Evolutionary conservation across 2,797 vertebrate genomes (phyloP), one percentile per base, ranked within the genome.

Genomic region (Luscinia megarhynchos): DNA sequence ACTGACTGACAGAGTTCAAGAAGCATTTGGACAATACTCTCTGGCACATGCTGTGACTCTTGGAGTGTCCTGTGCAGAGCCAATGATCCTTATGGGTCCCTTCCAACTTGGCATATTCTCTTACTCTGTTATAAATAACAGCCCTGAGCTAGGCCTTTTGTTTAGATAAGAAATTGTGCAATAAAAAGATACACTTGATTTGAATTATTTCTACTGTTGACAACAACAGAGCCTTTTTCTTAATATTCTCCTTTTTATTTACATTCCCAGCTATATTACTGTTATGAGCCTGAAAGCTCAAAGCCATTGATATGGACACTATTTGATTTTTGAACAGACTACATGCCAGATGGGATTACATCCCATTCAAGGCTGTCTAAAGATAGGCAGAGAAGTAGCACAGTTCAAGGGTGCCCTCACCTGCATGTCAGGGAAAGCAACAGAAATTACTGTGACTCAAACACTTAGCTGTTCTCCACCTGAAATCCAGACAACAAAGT

Each of bases 401-500:
- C 40, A 75, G 97, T 96, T 96, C 96, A 97, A 96, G 95, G 97
- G 93, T 96, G 88, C 93, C 90, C 76, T 95, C 87, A 93, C 90
- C 74, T 95, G 95, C 87, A 72, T 12, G 14, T 89, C 69, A 93
- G 76, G 62, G 92, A 95, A 74, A 94, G 92, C 96, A 29, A 72
- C 80, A 89, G 75, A 95, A 96, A 97, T 91, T 43, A 68, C 6
- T 78, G n/a, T 63, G 54, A 53, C 11, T 84, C 66, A 84, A 87
- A 11, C 32, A 9, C 34, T 51, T 20, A 1, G 20, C 36, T 80
- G 41, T 17, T 67, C 69, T 51, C 40, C 7, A 15, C 43, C 51
- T 76, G 48, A 43, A 63, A 84, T 43, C 24, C 11, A 80, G 13
- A 23, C 3, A 83, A 58, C 12, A 4, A 63, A 54, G 18, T 4